A percentile compares a stretch with the other conserved stretches of the same genome.
These are phyloP conservation scores for Ectemnius cavifrons DNA, from an alignment of 2,888 invertebrate genomes.

Conservation along the genomic window DNA sequence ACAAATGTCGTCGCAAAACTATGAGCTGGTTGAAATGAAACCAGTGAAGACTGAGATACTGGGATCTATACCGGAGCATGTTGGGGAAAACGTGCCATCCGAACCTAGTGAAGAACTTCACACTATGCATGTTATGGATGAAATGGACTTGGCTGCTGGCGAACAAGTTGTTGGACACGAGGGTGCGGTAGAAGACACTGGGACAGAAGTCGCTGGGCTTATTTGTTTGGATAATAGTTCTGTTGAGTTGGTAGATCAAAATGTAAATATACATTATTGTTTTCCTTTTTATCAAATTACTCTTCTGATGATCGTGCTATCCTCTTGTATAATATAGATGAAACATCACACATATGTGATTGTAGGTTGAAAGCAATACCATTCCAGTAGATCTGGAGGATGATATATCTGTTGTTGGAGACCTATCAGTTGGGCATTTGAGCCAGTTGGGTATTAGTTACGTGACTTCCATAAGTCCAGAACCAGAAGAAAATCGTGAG, in stretches of 20 bases:
- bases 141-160: conserved; percentile 70
- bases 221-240: conserved; percentile 73
- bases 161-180: conserved; percentile 73
- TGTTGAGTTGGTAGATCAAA: conserved; percentile 72
- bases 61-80: conserved; percentile 47
- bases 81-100: conserved; percentile 44
- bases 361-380: conserved; percentile 73
- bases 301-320: background rate
- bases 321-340: background rate
- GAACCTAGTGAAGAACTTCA: conserved; percentile 59
- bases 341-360: conserved; percentile 17
- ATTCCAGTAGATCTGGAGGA: conserved; percentile 73
- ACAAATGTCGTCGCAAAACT: conserved; percentile 59
- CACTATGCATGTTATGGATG: conserved; percentile 72
- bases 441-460: conserved; percentile 75
- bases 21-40: conserved; percentile 63
- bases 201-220: conserved; percentile 71
- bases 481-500: conserved; percentile 64
- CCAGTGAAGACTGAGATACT: conserved; percentile 62
- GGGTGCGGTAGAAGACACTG: conserved; percentile 66
- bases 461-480: conserved; percentile 71
- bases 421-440: conserved; percentile 67
- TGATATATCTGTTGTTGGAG: conserved; percentile 73
- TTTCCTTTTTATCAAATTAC: background rate
- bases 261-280: conserved; percentile 53